Conservation (phyloP, 2,113 vertebrate species). For the Dicaeum eximium region DNA sequence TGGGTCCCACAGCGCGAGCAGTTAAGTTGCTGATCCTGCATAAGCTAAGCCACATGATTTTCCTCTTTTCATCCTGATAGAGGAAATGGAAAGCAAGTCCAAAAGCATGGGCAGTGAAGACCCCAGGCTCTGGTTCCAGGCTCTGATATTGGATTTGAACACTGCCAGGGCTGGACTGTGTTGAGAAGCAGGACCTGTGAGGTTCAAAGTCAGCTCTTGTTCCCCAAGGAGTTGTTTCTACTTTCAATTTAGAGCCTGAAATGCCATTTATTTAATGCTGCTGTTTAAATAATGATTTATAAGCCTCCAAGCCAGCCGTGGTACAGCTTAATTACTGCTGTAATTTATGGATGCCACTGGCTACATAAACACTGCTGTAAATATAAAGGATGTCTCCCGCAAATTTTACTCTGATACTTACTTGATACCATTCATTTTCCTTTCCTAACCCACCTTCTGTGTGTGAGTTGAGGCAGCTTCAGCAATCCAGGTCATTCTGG, state of each 20-base stretch:
- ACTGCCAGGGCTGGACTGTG: not conserved
- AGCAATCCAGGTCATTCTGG: not conserved
- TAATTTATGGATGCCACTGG: slow-evolving; percentile 67
- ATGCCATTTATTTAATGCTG: slow-evolving; percentile 63
- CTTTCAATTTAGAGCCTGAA: slow-evolving; percentile 49
- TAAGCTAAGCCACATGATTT: not conserved
- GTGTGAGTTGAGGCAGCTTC: not conserved
- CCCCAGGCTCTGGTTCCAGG: not conserved
- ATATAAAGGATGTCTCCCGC: slow-evolving; percentile 59
- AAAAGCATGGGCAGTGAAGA: not conserved
- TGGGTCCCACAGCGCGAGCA: not conserved
- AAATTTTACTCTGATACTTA: slow-evolving; percentile 51
- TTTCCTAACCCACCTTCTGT: not conserved
- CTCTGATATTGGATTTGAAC: not conserved
- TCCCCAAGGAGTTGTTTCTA: slow-evolving; percentile 18
- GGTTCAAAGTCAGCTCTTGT: not conserved
- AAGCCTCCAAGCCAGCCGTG: slow-evolving; percentile 43
- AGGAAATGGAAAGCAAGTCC: not conserved
- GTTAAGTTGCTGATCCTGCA: not conserved
- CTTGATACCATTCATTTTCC: slow-evolving; percentile 44
- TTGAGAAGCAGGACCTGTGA: not conserved
- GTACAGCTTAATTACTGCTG: slow-evolving; percentile 64
- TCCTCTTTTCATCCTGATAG: not conserved
- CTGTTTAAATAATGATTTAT: slow-evolving; percentile 70
- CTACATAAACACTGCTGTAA: slow-evolving; percentile 63